Conservation (phyloP, 2,888 invertebrate species). For the Troides helena region DNA sequence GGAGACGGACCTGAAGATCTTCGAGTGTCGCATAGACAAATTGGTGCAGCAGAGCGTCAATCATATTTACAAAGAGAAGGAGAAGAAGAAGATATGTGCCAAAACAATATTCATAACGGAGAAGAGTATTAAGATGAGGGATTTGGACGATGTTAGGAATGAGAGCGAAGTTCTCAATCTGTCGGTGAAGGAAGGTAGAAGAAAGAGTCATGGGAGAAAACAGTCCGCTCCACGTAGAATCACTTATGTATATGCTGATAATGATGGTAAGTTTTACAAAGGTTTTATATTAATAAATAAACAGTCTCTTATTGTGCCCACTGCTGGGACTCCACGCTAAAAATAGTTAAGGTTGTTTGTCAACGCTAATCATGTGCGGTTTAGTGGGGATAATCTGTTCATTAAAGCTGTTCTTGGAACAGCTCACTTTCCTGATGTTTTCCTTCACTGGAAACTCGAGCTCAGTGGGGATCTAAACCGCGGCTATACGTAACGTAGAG, state of each 20-base stretch:
- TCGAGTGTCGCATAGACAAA: slow-evolving; percentile 69
- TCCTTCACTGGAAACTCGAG: no score
- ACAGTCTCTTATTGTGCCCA: no score
- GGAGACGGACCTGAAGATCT: slow-evolving; percentile 46
- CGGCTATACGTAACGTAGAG: no score
- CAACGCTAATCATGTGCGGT: no score
- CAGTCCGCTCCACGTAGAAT: slow-evolving; percentile 69
- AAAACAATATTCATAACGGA: slow-evolving; percentile 68
- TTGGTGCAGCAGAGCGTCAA: slow-evolving; percentile 69
- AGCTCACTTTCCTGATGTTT: no score
- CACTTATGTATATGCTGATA: slow-evolving; percentile 50
- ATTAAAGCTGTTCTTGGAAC: no score
- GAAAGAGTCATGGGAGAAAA: slow-evolving; percentile 66
- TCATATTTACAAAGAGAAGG: slow-evolving; percentile 59
- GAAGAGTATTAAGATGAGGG: slow-evolving; percentile 39
- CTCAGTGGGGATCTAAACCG: no score
- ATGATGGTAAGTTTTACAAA: slow-evolving; percentile 50
- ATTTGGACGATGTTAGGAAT: slow-evolving; percentile 29
- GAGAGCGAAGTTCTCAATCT: slow-evolving; percentile 60
- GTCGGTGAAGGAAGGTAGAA: slow-evolving; percentile 62
- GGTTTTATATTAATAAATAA: not conserved
- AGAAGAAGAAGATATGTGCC: slow-evolving; percentile 57
- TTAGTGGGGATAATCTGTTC: no score
- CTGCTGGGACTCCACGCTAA: no score
- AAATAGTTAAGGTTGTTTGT: no score